phyloP scores from a whole-genome alignment of 2,888 invertebrate species.

The Agonum fuliginosum region DNA sequence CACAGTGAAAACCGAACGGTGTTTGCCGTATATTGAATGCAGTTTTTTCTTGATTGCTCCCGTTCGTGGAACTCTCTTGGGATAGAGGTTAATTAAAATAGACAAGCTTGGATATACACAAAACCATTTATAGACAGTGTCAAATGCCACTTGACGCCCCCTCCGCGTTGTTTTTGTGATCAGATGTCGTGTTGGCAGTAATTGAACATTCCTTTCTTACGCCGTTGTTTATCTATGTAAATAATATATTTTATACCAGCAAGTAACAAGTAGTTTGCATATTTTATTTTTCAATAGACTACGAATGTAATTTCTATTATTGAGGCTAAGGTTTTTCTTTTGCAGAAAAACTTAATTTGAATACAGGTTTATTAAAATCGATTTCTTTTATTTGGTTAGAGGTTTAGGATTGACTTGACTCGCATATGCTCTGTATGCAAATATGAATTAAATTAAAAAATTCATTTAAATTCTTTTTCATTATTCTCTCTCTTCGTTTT shows the following conservation, averaged over 20 bases:
- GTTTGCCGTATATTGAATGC: conserved; percentile 30
- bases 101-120: conserved; percentile 48
- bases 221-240: neutral
- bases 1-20: neutral
- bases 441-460: neutral
- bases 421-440: neutral
- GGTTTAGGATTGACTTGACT: neutral
- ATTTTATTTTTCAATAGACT: no score
- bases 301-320: neutral
- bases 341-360: neutral
- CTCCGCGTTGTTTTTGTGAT: no score
- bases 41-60: conserved; percentile 46
- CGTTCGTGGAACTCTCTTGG: conserved; percentile 28
- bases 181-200: neutral
- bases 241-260: no score
- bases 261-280: no score
- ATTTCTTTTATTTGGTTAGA: neutral
- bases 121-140: conserved; percentile 47
- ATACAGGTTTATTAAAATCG: neutral
- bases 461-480: neutral
- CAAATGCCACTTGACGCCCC: no score
- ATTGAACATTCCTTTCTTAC: neutral
- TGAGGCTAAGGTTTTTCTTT: neutral
- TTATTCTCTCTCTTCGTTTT: no score
- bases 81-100: conserved; percentile 57